These are phyloP conservation scores for Ptychadena robeensis DNA, from an alignment of 2,797 vertebrate genomes.

Conservation along the genomic window DNA sequence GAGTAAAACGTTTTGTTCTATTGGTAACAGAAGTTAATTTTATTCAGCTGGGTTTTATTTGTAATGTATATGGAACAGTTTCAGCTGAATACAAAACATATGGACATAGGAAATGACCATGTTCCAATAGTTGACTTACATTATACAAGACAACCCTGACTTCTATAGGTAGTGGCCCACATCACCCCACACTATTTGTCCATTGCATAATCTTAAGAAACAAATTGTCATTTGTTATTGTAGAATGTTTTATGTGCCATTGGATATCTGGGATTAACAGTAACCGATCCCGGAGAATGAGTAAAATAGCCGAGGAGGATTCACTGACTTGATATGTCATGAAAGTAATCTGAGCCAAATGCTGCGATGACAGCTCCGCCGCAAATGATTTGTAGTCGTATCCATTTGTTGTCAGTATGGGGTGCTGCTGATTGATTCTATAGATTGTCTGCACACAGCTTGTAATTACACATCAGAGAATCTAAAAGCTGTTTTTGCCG, in stretches of 20 bases:
- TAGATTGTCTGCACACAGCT: background rate
- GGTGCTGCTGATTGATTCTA: background rate
- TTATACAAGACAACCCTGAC: too few relatives aligned
- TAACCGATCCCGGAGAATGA: background rate
- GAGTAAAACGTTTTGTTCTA: too few relatives aligned
- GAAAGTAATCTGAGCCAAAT: background rate
- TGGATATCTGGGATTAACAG: background rate
- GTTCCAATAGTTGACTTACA: too few relatives aligned
- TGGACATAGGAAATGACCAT: too few relatives aligned
- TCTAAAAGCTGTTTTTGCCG: background rate
- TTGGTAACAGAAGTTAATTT: too few relatives aligned
- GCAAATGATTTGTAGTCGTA: background rate
- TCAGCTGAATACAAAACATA: too few relatives aligned
- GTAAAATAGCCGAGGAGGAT: background rate
- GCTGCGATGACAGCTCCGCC: background rate
- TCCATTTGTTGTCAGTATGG: background rate
- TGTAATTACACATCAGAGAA: background rate
- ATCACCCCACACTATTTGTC: too few relatives aligned
- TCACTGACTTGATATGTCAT: background rate
- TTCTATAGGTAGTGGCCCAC: too few relatives aligned
- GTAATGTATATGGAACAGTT: too few relatives aligned
- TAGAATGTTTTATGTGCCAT: background rate
- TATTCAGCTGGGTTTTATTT: too few relatives aligned
- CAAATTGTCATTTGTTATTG: background rate
- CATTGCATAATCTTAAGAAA: too few relatives aligned